Evolutionary conservation across 2,888 invertebrate species (phyloP), one percentile per base, ranked within the genome.

Genomic region (Cybosia mesomella): DNA sequence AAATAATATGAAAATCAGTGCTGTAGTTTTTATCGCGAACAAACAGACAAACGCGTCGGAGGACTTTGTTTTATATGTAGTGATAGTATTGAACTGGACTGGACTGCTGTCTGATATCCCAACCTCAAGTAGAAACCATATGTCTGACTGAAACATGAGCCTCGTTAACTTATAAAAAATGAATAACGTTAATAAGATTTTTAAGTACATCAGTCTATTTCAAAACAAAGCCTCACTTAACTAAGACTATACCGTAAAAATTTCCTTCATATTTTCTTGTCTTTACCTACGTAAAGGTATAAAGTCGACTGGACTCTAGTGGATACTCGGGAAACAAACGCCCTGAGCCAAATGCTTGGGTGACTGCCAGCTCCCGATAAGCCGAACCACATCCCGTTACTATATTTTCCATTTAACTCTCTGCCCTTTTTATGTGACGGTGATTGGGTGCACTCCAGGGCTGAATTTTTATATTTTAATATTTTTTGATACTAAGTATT

Each of bases 321-420:
- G 84, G 81, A 86, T 88, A 86, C 32, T 22, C 13, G 61, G 84
- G 85, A 79, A 74, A 77, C 72, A 83, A 86, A 85, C 81, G 81
- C 72, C 81, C 79, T 74, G 78, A 79, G 79, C 83, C 77, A 79
- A 76, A 77, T 84, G 77, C 81, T 88, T 88, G 89, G 89, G 83
- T 75, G 85, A 75, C 87, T 89, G 88, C 88, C 89, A 89, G 82
- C 71, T 76, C 69, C 77, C 82, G 89, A 89, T 89, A 83, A 82
- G 79, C 81, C 85, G 83, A 77, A 73, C 81, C 82, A 85, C 83
- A 81, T 84, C 80, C 85, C 77, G 79, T 82, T 83, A 87, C 83
- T 43, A 83, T 88, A 85, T 85, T 86, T 87, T 86, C 86, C 87
- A 83, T 81, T 43, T 49, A 28, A 64, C 58, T 32, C 58, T 21